These are phyloP conservation scores for Mionectes macconnelli DNA, from an alignment of 2,113 vertebrate species.

Conservation along the genomic window DNA sequence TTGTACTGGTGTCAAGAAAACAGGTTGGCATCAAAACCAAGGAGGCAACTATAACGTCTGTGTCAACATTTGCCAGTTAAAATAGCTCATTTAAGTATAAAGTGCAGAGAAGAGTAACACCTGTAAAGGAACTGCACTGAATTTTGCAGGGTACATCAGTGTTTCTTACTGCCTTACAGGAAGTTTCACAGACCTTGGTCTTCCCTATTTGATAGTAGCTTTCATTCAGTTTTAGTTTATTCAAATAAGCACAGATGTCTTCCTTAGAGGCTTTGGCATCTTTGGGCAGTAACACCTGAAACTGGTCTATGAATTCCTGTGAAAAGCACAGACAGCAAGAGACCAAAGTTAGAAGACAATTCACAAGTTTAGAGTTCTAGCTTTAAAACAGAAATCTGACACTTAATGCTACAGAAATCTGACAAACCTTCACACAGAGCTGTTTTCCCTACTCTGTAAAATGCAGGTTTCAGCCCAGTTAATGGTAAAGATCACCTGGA, in stretches of 20 bases:
- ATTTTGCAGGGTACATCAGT: background rate
- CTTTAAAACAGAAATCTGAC: background rate
- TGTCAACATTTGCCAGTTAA: background rate
- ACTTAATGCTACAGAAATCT: background rate
- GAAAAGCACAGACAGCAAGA: background rate
- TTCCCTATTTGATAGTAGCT: constrained; percentile 93
- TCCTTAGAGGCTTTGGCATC: constrained; percentile 78
- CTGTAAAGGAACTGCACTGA: background rate
- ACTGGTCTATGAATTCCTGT: constrained; percentile 92
- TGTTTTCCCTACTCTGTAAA: background rate
- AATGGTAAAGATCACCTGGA: background rate
- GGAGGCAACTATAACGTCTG: background rate
- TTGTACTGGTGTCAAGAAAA: background rate
- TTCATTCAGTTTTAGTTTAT: constrained; percentile 81
- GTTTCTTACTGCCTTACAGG: background rate
- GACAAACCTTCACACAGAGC: background rate
- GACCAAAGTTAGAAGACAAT: background rate
- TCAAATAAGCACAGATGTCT: constrained; percentile 81
- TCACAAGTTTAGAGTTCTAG: background rate
- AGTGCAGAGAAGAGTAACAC: background rate
- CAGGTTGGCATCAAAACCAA: background rate
- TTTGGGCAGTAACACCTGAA: constrained; percentile 90
- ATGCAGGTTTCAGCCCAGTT: background rate
- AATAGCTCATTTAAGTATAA: background rate
- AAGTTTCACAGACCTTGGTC: constrained; percentile 84